Percentiles rank a stretch among this genome's conserved stretches.
phyloP scores from a whole-genome alignment of 1,140 invertebrate genomes.

The Cephus cinctus region DNA sequence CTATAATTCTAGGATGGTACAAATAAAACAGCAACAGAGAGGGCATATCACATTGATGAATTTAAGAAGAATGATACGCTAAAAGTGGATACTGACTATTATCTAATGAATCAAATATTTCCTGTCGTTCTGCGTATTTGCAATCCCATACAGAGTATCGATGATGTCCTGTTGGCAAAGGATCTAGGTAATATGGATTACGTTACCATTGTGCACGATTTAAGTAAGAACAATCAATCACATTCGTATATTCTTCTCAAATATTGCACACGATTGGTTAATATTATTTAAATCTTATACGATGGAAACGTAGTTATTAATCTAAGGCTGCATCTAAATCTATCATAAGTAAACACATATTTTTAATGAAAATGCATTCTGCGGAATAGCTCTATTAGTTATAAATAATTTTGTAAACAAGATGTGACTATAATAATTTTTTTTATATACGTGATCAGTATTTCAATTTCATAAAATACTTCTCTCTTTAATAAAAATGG shows the following conservation, averaged over 20 bases:
- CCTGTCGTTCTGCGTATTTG: conserved; percentile 93
- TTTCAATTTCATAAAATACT: too few species aligned
- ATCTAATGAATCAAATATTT: conserved; percentile 85
- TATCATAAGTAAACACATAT: conserved; percentile 47
- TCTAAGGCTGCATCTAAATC: too few species aligned
- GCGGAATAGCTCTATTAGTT: conserved; percentile 13
- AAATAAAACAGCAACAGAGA: conserved; percentile 79
- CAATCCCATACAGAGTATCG: conserved; percentile 93
- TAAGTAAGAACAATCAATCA: too few species aligned
- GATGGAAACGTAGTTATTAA: too few species aligned
- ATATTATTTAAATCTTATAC: too few species aligned
- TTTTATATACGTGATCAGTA: too few species aligned
- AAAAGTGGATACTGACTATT: conserved; percentile 81
- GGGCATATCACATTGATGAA: conserved; percentile 94
- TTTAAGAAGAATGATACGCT: conserved; percentile 69
- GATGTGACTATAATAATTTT: too few species aligned
- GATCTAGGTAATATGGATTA: conserved; percentile 83
- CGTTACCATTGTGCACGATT: too few species aligned
- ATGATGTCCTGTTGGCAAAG: conserved; percentile 85
- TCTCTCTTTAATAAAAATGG: too few species aligned
- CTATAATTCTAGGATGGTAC: conserved; percentile 67
- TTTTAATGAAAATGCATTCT: conserved; percentile 40
- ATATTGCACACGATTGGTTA: too few species aligned
- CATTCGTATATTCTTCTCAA: too few species aligned
- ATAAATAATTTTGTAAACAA: conserved; percentile 3